phyloP scores from a whole-genome alignment of 37 sponge, comb jelly and placozoan species.

The Dysidea cf. avara region DNA sequence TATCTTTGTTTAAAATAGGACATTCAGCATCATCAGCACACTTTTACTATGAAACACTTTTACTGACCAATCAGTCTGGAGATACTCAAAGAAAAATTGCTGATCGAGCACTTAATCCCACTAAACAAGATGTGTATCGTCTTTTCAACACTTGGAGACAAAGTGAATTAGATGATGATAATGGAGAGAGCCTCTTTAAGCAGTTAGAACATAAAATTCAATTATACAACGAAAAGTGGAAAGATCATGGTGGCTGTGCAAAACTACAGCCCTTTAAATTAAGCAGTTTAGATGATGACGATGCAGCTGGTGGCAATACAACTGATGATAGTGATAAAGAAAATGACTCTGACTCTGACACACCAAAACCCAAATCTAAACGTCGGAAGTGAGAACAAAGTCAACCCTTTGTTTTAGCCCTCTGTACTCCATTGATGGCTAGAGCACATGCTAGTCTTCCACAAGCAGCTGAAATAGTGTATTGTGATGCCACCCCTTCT shows the following conservation, averaged over 20 bases:
- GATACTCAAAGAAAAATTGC: neutral
- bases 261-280: too few relatives aligned
- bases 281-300: too few relatives aligned
- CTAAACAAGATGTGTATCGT: neutral
- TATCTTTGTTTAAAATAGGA: neutral
- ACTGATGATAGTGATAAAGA: neutral
- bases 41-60: neutral
- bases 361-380: neutral
- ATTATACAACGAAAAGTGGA: too few relatives aligned
- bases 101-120: neutral
- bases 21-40: conserved; percentile 1
- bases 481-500: conserved; percentile 7
- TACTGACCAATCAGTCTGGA: neutral
- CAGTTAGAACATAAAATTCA: too few relatives aligned
- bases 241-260: too few relatives aligned
- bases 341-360: neutral
- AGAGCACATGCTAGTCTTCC: conserved; percentile 3
- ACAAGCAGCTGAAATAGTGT: conserved; percentile 15
- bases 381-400: neutral
- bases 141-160: neutral
- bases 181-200: neutral
- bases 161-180: neutral
- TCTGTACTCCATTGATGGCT: conserved; percentile 16
- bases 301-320: too few relatives aligned
- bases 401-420: conserved; percentile 10